These are phyloP conservation scores for Drosophila bocki DNA, from an alignment of 1,140 invertebrate species.

Conservation along the genomic window DNA sequence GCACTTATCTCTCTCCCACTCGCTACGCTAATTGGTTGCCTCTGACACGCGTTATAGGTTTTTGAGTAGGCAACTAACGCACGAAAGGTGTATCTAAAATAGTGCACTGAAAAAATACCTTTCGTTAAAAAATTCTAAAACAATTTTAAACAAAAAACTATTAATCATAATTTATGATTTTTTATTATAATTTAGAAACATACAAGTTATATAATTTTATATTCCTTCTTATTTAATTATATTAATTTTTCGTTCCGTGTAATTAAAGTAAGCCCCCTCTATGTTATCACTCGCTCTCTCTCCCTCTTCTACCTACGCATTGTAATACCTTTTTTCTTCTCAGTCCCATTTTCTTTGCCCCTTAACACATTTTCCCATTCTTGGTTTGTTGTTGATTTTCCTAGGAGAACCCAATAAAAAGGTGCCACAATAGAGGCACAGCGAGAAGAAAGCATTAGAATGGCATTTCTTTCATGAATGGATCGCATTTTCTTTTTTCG, in stretches of 20 bases:
- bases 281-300: background rate
- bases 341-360: slow-evolving; percentile 41
- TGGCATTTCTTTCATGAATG: slow-evolving; percentile 79
- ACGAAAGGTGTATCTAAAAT: slow-evolving; percentile 47
- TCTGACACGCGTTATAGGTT: slow-evolving; percentile 75
- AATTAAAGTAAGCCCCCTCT: background rate
- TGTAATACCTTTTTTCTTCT: slow-evolving; percentile 1
- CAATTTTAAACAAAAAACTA: no score
- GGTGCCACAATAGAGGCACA: slow-evolving; percentile 59
- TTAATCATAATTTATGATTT: no score
- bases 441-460: slow-evolving; percentile 70
- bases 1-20: slow-evolving; percentile 32
- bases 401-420: slow-evolving; percentile 44
- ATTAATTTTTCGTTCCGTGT: background rate
- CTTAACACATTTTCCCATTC: slow-evolving; percentile 54
- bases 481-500: slow-evolving; percentile 47
- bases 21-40: slow-evolving; percentile 65
- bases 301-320: slow-evolving; percentile 9
- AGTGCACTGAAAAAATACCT: background rate
- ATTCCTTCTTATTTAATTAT: no score
- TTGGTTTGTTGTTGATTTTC: slow-evolving; percentile 56
- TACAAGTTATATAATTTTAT: no score
- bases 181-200: no score
- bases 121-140: no score
- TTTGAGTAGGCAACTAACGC: slow-evolving; percentile 39